Conservation (phyloP, 2,888 invertebrate genomes). For the Anorthoa munda region DNA sequence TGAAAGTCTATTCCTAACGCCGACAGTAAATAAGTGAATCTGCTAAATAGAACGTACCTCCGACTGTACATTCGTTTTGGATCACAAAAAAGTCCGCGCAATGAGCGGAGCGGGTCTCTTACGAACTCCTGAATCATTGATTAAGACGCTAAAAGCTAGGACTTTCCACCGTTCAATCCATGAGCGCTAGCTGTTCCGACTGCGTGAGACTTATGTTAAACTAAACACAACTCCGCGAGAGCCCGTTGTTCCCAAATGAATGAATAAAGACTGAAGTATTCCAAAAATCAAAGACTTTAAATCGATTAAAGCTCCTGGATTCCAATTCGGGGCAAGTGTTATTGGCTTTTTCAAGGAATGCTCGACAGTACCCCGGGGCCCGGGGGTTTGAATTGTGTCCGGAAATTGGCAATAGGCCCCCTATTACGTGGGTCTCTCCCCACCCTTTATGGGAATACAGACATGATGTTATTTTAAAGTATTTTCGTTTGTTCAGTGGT, state of each 20-base stretch:
- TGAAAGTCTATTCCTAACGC: too few relatives aligned
- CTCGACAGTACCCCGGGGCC: constrained; percentile 20
- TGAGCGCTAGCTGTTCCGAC: background rate
- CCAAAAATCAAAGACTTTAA: constrained; percentile 23
- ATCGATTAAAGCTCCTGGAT: constrained; percentile 20
- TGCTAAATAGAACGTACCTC: background rate
- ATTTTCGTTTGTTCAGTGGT: constrained; percentile 3
- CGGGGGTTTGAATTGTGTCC: constrained; percentile 25
- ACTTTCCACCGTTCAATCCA: too few relatives aligned
- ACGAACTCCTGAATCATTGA: constrained; percentile 39
- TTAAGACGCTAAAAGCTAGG: constrained; percentile 28
- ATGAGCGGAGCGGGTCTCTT: background rate
- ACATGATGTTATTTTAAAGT: constrained; percentile 6
- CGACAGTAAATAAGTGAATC: background rate
- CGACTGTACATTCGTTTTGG: constrained; percentile 3
- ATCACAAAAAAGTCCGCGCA: background rate
- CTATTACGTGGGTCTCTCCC: constrained; percentile 8
- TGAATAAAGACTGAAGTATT: background rate
- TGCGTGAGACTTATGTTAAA: constrained; percentile 1
- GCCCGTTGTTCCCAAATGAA: background rate
- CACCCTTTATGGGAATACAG: background rate
- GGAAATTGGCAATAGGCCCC: constrained; percentile 38
- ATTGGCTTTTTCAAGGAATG: constrained; percentile 42
- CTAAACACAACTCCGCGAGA: background rate
- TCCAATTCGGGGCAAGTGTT: constrained; percentile 30